Evolutionary conservation across 1,140 invertebrate species (phyloP), one percentile per base, ranked within the genome.

Genomic region (Spodoptera litura): DNA sequence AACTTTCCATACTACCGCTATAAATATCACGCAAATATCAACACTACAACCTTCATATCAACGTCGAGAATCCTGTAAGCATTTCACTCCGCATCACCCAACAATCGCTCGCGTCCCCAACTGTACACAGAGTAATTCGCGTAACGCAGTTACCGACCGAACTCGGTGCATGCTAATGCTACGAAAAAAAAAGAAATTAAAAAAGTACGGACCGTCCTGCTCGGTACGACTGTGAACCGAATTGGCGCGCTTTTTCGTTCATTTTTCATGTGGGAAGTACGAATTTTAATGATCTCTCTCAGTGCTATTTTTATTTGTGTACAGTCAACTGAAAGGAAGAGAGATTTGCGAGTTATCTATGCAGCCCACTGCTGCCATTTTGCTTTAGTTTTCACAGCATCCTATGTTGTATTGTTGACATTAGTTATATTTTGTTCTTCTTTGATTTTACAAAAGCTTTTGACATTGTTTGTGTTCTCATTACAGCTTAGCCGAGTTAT

Each of bases 111-210:
- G 51, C 35, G 61, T 53, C 70, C 53, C 55, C 52, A 77, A 68
- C 53, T 78, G 76, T 71, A 71, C 76, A 66, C 62, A 68, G 74
- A 66, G 61, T 79, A 79, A 79, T 72, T 79, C 80, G 68, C 82
- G 80, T 86, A 88, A 87, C 88, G 85, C 85, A 84, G 81, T 89
- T 89, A 89, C 88, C 81, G 88, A 79, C 82, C 77, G 79, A 81
- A 83, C 64, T 55, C 71, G 77, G 81, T 84, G 90, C 87, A 89
- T 91, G 89, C 88, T 91, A 90, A 90, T 90, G 89, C 83, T 61
- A 58, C 78, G 83, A 88, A 88, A 84, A 87, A 31, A 83, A 79
- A 82, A 84, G 75, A 84, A 86, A 84, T 82, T 85, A 85, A 82
- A 86, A 87, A 89, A 84, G 87, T 87, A 81, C 84, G 44, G 78